A percentile compares a stretch with the other conserved stretches of the same genome.
Conservation (phyloP, 2,113 vertebrate genomes). For the Syngnathus typhle region DNA sequence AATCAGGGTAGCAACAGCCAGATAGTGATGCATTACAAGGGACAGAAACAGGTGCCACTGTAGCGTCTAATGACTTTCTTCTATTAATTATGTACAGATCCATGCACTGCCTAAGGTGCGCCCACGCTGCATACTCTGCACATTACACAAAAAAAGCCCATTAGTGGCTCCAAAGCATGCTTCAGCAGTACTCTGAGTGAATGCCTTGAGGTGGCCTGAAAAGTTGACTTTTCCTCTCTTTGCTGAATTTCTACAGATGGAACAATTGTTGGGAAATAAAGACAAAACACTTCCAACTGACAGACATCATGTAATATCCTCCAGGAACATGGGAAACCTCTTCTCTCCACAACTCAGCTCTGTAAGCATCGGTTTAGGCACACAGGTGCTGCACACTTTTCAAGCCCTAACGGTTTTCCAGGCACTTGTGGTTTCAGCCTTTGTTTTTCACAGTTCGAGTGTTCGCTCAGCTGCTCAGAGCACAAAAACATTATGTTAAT, state of each 20-base stretch:
- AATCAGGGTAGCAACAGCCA: constrained; percentile 52
- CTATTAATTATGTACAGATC: constrained; percentile 71
- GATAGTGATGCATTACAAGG: constrained; percentile 58
- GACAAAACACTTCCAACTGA: constrained; percentile 31
- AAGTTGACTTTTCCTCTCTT: constrained; percentile 48
- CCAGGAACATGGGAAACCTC: constrained; percentile 31
- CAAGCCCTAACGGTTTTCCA: constrained; percentile 66
- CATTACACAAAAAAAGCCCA: constrained; percentile 39
- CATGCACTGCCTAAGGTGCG: constrained; percentile 58
- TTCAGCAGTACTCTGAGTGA: constrained; percentile 26
- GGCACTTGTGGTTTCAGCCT: constrained; percentile 68
- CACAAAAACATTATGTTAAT: constrained; percentile 71
- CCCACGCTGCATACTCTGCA: constrained; percentile 48
- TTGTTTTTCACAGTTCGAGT: constrained; percentile 62
- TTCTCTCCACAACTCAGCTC: constrained; percentile 40
- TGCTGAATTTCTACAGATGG: constrained; percentile 24
- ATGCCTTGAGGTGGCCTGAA: constrained; percentile 44
- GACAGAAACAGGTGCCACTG: constrained; percentile 71
- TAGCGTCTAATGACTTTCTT: constrained; percentile 70
- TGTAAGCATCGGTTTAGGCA: constrained; percentile 51
- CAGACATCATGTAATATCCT: constrained; percentile 42
- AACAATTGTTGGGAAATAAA: constrained; percentile 17
- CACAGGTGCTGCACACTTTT: constrained; percentile 72
- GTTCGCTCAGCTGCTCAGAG: constrained; percentile 45
- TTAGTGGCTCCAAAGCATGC: constrained; percentile 40